These are phyloP conservation scores for Erythrolamprus reginae DNA, from an alignment of 2,113 vertebrate species.

Conservation along the genomic window DNA sequence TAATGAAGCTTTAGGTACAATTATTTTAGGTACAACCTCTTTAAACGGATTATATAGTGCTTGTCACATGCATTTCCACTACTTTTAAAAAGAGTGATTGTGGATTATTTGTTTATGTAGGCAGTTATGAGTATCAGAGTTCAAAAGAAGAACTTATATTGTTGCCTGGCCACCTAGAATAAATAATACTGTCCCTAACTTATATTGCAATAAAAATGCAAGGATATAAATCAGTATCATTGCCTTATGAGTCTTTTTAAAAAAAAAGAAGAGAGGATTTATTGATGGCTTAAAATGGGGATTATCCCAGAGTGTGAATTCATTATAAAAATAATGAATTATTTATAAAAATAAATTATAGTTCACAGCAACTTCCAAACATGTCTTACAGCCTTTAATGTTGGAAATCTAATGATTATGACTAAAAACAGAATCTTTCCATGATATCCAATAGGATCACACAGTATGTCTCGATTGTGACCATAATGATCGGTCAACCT, in stretches of 20 bases:
- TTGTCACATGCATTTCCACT: background rate
- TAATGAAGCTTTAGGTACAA: background rate
- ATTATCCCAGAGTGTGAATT: background rate
- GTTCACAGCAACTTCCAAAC: background rate
- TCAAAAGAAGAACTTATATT: background rate
- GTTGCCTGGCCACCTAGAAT: background rate
- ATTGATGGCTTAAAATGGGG: background rate
- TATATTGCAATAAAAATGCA: background rate
- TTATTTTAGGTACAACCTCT: too few relatives aligned
- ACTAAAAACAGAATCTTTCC: background rate
- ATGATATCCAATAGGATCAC: background rate
- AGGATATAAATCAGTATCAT: background rate
- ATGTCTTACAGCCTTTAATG: background rate
- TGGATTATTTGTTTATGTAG: background rate
- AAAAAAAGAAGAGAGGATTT: too few relatives aligned
- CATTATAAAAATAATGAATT: background rate
- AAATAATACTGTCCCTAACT: background rate
- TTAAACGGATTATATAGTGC: background rate
- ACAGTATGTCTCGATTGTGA: background rate
- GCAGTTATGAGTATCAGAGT: background rate
- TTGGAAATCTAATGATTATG: background rate
- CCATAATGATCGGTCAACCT: background rate
- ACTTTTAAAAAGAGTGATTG: background rate
- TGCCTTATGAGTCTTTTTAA: background rate
- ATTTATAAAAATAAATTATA: background rate